A percentile compares a stretch with the other conserved stretches of the same genome.
Evolutionary conservation across 1,140 invertebrate species (phyloP).

Genomic region (Meloidogyne exigua): DNA sequence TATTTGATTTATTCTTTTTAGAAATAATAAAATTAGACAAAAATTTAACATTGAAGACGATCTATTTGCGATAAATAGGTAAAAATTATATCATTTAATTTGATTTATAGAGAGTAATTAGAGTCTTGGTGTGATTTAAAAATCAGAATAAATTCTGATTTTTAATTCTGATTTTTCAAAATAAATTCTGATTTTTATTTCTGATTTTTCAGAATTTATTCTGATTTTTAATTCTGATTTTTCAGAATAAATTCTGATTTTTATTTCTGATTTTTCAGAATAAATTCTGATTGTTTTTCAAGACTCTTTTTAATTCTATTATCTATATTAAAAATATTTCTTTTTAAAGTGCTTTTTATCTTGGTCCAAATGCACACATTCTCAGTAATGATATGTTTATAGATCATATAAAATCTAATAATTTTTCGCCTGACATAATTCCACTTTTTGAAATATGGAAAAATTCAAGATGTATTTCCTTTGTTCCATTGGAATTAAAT

Average conservation of each 20-base stretch:
- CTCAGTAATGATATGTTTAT: conserved; percentile 12
- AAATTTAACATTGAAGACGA: neutral
- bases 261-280: neutral
- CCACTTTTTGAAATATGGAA: conserved; percentile 16
- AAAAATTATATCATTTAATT: no score
- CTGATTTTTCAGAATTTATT: neutral
- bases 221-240: neutral
- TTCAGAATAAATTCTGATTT: no score
- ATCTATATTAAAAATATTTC: neutral
- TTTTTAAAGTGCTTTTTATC: conserved; percentile 7
- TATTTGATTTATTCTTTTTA: no score
- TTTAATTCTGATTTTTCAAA: neutral
- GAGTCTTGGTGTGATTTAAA: no score
- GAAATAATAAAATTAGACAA: neutral
- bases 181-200: no score
- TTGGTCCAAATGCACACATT: conserved; percentile 13
- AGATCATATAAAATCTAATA: neutral
- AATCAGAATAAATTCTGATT: neutral
- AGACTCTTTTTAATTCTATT: neutral
- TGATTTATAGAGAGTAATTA: neutral
- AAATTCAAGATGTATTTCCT: conserved; percentile 2
- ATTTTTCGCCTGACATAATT: neutral
- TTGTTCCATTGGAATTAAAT: neutral
- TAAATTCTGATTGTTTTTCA: neutral
- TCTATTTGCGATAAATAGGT: neutral